These are phyloP conservation scores for Osmerus eperlanus DNA, from an alignment of 2,113 vertebrate species.

Conservation along the genomic window DNA sequence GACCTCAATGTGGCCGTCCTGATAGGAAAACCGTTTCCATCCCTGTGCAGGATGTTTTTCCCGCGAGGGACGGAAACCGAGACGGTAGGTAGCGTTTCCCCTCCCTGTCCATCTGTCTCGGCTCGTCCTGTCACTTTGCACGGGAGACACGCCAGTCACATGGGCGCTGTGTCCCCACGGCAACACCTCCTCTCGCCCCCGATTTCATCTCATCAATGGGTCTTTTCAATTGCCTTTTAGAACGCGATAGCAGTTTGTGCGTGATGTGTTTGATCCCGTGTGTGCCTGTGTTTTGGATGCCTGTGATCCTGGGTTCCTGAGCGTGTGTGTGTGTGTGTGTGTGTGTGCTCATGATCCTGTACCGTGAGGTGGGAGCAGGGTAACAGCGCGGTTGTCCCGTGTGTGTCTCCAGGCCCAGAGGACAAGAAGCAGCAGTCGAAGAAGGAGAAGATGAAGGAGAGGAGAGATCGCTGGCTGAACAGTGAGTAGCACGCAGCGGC, in stretches of 20 bases:
- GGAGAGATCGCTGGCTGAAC: slow-evolving; percentile 84
- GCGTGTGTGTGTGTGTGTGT: too few species aligned
- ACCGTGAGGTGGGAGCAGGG: too few species aligned
- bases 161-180: background rate
- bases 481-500: slow-evolving; percentile 73
- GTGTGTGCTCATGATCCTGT: too few species aligned
- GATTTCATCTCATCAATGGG: too few species aligned
- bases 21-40: slow-evolving; percentile 26
- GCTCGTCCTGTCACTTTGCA: background rate
- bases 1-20: slow-evolving; percentile 15
- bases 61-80: background rate
- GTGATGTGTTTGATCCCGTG: too few species aligned
- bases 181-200: too few species aligned
- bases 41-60: slow-evolving; percentile 29
- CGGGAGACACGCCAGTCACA: background rate
- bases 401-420: slow-evolving; percentile 58
- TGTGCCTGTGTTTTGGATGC: too few species aligned
- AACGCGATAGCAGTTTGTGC: too few species aligned
- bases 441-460: slow-evolving; percentile 88
- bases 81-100: background rate
- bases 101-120: background rate
- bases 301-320: too few species aligned
- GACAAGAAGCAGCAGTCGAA: slow-evolving; percentile 76
- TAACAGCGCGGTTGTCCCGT: background rate
- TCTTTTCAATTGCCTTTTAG: too few species aligned